Conservation (phyloP, 2,888 invertebrate genomes). For the Nephrotoma flavescens region DNA sequence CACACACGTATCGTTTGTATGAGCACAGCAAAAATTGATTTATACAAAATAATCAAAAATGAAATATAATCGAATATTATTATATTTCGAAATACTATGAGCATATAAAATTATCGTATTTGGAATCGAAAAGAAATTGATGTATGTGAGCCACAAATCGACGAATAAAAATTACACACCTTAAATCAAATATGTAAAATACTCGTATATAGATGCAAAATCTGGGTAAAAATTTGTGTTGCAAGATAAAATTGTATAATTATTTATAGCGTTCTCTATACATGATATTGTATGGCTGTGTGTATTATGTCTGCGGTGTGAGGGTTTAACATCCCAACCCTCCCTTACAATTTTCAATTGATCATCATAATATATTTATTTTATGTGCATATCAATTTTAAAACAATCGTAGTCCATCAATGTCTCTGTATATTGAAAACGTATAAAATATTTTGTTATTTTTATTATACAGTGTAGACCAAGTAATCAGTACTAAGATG, state of each 20-base stretch:
- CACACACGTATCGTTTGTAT: background rate
- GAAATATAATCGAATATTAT: background rate
- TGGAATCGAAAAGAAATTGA: background rate
- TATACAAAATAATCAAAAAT: background rate
- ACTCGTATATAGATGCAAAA: background rate
- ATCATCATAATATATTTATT: background rate
- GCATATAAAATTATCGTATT: background rate
- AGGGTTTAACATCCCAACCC: background rate
- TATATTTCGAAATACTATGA: background rate
- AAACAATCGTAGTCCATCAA: slow-evolving; percentile 2
- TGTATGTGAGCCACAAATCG: background rate
- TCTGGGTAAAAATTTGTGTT: background rate
- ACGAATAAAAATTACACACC: background rate
- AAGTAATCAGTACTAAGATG: background rate
- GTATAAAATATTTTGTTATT: background rate
- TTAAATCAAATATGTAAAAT: background rate
- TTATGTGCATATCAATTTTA: slow-evolving; percentile 5
- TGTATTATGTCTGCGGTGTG: background rate
- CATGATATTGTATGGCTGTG: background rate
- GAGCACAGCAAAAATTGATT: background rate
- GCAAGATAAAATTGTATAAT: background rate
- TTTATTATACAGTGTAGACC: background rate
- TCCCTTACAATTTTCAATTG: background rate
- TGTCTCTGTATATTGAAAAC: background rate
- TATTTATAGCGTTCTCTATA: background rate